Evolutionary conservation across 2,797 vertebrate species (phyloP).

Genomic region (Monodelphis domestica): DNA sequence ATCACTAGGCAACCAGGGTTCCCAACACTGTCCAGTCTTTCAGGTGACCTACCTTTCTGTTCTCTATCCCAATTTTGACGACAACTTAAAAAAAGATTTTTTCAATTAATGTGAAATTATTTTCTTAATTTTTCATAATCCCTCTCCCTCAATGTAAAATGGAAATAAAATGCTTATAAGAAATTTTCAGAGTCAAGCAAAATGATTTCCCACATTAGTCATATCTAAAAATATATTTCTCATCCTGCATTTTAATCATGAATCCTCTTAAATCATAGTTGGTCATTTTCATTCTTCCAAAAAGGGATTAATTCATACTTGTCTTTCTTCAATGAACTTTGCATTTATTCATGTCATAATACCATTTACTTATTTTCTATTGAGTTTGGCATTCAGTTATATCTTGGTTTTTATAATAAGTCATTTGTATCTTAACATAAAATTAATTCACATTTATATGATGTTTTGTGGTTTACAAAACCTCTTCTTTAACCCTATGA

Average conservation of each 20-base stretch:
- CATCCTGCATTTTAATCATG: background rate
- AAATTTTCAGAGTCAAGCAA: background rate
- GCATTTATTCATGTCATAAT: background rate
- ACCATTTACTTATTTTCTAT: too few species aligned
- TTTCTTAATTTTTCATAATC: background rate
- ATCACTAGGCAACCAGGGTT: too few species aligned
- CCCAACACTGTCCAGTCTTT: background rate
- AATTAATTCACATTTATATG: too few species aligned
- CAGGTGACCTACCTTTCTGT: background rate
- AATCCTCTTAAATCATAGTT: background rate
- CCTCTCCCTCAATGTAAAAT: background rate
- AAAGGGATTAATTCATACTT: background rate
- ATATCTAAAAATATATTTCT: background rate
- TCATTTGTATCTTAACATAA: too few species aligned
- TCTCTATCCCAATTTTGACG: too few species aligned
- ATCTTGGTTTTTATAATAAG: too few species aligned
- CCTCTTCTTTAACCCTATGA: too few species aligned
- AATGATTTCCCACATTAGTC: background rate
- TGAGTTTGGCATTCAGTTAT: too few species aligned
- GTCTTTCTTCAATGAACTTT: background rate
- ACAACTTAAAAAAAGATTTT: too few species aligned
- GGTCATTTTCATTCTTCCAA: background rate
- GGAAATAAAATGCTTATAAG: background rate
- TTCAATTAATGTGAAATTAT: background rate
- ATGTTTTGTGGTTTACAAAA: too few species aligned